These are phyloP conservation scores for Tetragnatha versicolor DNA, from an alignment of 1,140 invertebrate genomes.

Conservation along the genomic window DNA sequence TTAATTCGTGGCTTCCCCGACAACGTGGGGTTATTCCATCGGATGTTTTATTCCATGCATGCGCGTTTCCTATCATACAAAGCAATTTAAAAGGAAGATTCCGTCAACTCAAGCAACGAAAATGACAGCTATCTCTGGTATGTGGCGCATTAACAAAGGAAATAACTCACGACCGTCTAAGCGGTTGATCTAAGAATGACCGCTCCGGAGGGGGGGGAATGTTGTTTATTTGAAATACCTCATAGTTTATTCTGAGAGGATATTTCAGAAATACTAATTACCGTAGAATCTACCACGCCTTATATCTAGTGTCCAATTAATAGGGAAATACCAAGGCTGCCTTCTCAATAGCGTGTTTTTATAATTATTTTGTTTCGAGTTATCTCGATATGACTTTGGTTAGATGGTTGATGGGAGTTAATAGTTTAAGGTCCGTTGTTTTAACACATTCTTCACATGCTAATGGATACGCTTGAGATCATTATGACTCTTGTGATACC, in stretches of 20 bases:
- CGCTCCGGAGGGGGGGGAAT: neutral
- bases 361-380: no score
- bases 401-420: no score
- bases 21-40: neutral
- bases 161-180: neutral
- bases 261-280: neutral
- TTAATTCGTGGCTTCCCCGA: no score
- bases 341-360: no score
- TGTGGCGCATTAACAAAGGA: neutral
- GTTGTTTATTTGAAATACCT: neutral
- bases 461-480: no score
- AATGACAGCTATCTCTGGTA: conserved; percentile 7
- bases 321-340: conserved; percentile 1
- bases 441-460: no score
- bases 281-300: neutral
- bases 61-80: neutral
- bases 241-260: neutral
- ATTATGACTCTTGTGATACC: no score
- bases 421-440: no score
- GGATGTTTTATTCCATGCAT: conserved; percentile 2
- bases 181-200: neutral
- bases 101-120: neutral
- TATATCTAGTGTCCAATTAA: neutral
- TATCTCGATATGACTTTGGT: no score
- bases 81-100: conserved; percentile 1